These are phyloP conservation scores for Orchesella flavescens DNA, from an alignment of 2,888 invertebrate genomes.

Conservation along the genomic window DNA sequence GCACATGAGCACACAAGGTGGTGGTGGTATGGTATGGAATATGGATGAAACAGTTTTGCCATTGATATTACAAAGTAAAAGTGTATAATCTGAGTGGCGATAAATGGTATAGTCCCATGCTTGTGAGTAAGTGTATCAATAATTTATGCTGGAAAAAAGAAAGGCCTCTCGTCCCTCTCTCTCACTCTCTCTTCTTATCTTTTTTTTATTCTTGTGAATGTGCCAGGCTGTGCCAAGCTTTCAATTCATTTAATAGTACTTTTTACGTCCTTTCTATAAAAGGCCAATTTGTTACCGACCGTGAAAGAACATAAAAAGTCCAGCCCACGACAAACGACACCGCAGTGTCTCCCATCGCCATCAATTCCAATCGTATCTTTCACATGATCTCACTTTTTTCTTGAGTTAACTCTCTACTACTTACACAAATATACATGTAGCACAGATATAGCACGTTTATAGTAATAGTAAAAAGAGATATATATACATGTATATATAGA, in stretches of 20 bases:
- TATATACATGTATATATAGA: background rate
- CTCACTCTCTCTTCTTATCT: slow-evolving; percentile 21
- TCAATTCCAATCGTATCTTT: slow-evolving; percentile 57
- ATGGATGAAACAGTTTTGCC: too few species aligned
- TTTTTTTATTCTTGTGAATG: slow-evolving; percentile 45
- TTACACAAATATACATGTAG: background rate
- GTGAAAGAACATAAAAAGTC: slow-evolving; percentile 55
- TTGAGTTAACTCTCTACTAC: slow-evolving; percentile 22
- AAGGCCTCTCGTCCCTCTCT: slow-evolving; percentile 39
- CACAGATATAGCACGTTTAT: background rate
- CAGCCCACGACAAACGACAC: slow-evolving; percentile 61
- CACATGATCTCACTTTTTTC: slow-evolving; percentile 53
- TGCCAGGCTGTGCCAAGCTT: slow-evolving; percentile 57
- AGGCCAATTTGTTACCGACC: slow-evolving; percentile 59
- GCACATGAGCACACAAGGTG: too few species aligned
- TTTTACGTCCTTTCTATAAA: slow-evolving; percentile 56
- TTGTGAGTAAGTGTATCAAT: slow-evolving; percentile 14
- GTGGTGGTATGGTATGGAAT: too few species aligned
- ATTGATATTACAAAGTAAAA: too few species aligned
- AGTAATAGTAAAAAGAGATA: background rate
- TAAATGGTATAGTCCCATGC: background rate
- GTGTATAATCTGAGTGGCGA: background rate
- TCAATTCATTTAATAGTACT: slow-evolving; percentile 58
- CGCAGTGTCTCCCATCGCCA: slow-evolving; percentile 61
- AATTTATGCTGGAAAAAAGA: slow-evolving; percentile 52